Evolutionary conservation across 2,888 invertebrate genomes (phyloP), one percentile per base, ranked within the genome.

Genomic region (Andrena marginata): DNA sequence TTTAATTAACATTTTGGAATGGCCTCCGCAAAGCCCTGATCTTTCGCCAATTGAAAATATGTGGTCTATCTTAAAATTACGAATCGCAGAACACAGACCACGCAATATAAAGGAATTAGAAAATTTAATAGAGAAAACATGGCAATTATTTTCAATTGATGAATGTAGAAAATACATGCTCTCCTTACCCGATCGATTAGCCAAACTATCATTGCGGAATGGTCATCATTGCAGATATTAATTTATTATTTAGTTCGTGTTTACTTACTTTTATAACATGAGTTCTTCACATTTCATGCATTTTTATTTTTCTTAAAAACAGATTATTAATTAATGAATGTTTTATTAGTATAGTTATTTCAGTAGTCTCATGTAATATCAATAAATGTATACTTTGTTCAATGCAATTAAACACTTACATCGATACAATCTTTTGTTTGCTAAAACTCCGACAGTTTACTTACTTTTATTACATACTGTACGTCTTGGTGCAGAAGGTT

Each of bases 231-330:
- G 48, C 16, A 48, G 29, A 54, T 33, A 13, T 68, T 54, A 54
- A 65, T 54, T 60, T 60, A 31, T 29, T n/a, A 60, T 31, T 31
- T 51, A 59, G 75, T 62, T 51, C n/a, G 20, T 54, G 54, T 54
- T 54, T 23, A 54, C n/a, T 20, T 54, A 20, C 35, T 35, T 35
- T 10, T 35, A 3, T 35, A 35, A 35, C 10, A 35, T 35, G 10
- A 35, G 29, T 29, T 29, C 29, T 29, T 29, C 29, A 29, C 29
- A 29, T 29, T 2, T 29, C 29, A 29, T 29, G 2, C 29, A 29
- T 29, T 29, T 29, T 29, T 29, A 29, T 2, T 29, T 29, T 29
- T 29, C 3, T 29, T 29, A 29, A 29, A 29, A 29, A 29, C 29
- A 29, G 29, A 29, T 29, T 29, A 29, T 29, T 29, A 29, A 29